Conservation (phyloP, 1,140 invertebrate genomes). For the Colletes latitarsis region DNA sequence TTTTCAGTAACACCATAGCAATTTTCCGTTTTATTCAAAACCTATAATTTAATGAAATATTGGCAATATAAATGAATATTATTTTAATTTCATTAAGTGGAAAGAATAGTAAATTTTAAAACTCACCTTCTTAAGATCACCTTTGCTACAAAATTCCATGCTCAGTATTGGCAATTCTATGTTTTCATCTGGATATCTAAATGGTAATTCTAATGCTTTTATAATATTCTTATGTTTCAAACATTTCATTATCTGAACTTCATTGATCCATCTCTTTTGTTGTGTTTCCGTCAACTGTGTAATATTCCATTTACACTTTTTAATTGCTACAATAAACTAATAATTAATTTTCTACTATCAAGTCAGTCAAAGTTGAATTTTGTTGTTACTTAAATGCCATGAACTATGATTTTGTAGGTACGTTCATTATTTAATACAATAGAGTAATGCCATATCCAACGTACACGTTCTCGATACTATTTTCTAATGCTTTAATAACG, state of each 20-base stretch:
- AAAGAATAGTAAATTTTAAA: constrained; percentile 12
- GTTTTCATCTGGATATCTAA: constrained; percentile 80
- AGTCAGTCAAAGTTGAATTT: too few species aligned
- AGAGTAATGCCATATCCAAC: too few species aligned
- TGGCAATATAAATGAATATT: neutral
- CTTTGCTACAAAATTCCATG: constrained; percentile 94
- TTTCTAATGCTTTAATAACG: too few species aligned
- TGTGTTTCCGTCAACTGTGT: constrained; percentile 83
- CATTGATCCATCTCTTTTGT: constrained; percentile 87
- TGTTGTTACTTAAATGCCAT: too few species aligned
- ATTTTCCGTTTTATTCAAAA: constrained; percentile 86
- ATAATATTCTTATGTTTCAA: constrained; percentile 89
- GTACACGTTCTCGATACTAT: too few species aligned
- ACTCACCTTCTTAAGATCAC: constrained; percentile 88
- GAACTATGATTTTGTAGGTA: too few species aligned
- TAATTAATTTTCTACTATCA: too few species aligned
- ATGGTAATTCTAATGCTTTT: constrained; percentile 81
- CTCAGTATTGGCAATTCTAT: constrained; percentile 87
- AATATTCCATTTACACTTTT: constrained; percentile 85
- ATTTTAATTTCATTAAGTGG: neutral
- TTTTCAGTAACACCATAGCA: constrained; percentile 87
- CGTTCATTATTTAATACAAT: too few species aligned
- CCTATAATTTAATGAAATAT: constrained; percentile 69
- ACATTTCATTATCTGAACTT: constrained; percentile 89
- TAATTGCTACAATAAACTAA: constrained; percentile 83